Conservation (phyloP, 2,797 vertebrate genomes). For the Meda fulgida region DNA sequence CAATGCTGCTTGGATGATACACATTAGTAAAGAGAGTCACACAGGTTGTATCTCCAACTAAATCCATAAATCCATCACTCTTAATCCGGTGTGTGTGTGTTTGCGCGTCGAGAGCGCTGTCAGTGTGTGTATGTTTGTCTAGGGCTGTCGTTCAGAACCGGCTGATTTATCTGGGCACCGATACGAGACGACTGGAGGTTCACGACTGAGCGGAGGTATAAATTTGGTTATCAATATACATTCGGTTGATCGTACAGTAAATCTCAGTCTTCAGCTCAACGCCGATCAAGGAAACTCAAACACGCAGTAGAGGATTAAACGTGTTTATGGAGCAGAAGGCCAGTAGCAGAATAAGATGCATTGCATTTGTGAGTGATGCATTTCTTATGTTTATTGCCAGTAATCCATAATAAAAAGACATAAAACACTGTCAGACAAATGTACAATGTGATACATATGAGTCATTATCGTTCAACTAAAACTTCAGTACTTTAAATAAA, state of each 20-base stretch:
- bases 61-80: slow-evolving; percentile 7
- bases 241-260: background rate
- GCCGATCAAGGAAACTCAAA: background rate
- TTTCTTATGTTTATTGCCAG: background rate
- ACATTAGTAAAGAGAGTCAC: background rate
- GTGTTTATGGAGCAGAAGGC: background rate
- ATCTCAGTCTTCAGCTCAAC: background rate
- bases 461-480: no score
- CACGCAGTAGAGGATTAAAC: background rate
- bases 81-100: background rate
- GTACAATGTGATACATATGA: background rate
- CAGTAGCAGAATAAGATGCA: background rate
- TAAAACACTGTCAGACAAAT: background rate
- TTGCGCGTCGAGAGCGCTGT: background rate
- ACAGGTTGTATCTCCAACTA: background rate
- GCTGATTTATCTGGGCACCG: background rate
- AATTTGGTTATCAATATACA: background rate
- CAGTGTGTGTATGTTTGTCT: background rate
- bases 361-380: background rate
- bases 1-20: background rate
- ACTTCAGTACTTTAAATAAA: no score
- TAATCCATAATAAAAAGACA: background rate
- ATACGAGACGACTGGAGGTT: background rate
- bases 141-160: background rate
- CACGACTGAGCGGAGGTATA: background rate